Percentiles rank a stretch among this genome's conserved stretches.
phyloP scores from a whole-genome alignment of 2,797 vertebrate genomes.

The Hafferia zeledoni region DNA sequence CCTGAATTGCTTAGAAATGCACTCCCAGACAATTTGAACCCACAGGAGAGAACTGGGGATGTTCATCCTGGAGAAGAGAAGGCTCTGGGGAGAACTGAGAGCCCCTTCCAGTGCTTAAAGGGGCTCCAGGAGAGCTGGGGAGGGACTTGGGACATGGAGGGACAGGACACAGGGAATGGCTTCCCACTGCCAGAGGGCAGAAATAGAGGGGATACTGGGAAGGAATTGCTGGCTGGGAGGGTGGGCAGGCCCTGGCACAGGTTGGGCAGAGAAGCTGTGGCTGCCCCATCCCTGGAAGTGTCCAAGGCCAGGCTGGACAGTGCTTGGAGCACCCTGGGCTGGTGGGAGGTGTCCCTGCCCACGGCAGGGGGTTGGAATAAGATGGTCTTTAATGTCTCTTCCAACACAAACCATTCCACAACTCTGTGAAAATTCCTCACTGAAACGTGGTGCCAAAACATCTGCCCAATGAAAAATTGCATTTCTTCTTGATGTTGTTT shows the following conservation, averaged over 20 bases:
- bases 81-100: not conserved
- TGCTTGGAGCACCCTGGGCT: not conserved
- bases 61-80: not conserved
- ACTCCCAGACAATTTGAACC: rapidly evolving
- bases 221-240: too few species aligned
- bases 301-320: not conserved
- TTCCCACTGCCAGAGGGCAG: too few species aligned
- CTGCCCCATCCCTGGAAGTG: not conserved
- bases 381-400: not conserved
- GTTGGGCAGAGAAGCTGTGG: too few species aligned
- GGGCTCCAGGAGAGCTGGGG: too few species aligned
- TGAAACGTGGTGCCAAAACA: not conserved
- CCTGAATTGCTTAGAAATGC: not conserved
- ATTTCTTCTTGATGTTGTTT: not conserved
- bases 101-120: too few species aligned
- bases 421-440: not conserved
- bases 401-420: not conserved
- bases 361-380: too few species aligned
- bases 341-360: too few species aligned
- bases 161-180: too few species aligned
- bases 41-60: not conserved
- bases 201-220: too few species aligned
- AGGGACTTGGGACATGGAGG: too few species aligned
- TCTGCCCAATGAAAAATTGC: not conserved
- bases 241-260: too few species aligned